Percentiles rank a stretch among this genome's conserved stretches.
These are phyloP conservation scores for Brachymystax lenok DNA, from an alignment of 2,797 vertebrate species.

Conservation along the genomic window DNA sequence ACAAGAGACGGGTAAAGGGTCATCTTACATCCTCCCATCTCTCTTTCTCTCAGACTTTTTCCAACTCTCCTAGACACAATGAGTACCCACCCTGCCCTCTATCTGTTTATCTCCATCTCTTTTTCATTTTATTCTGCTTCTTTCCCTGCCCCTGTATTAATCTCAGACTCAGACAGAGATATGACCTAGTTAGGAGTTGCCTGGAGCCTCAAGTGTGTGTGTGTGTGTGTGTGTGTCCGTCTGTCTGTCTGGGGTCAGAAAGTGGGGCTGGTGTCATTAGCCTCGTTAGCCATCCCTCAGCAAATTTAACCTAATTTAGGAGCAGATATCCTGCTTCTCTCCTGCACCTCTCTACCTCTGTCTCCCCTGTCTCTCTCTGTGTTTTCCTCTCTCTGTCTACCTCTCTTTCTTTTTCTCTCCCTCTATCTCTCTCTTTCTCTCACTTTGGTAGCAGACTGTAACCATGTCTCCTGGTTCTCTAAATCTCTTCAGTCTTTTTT, in stretches of 20 bases:
- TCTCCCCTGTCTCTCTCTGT: slow-evolving; percentile 27
- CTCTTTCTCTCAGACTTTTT: neutral
- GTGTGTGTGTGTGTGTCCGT: slow-evolving; percentile 28
- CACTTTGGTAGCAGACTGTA: slow-evolving; percentile 3
- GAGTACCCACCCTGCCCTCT: neutral
- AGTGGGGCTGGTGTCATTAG: slow-evolving; percentile 69
- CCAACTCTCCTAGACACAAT: neutral
- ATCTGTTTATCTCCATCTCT: slow-evolving; percentile 45
- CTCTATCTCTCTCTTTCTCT: slow-evolving; percentile 8
- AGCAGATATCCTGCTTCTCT: slow-evolving; percentile 64
- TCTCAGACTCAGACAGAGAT: slow-evolving; percentile 59
- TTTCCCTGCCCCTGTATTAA: slow-evolving; percentile 9
- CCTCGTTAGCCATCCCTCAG: slow-evolving; percentile 64
- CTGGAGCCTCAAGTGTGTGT: slow-evolving; percentile 46
- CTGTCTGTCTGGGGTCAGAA: slow-evolving; percentile 42
- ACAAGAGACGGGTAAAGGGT: neutral
- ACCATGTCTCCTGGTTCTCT: neutral
- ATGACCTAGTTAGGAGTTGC: slow-evolving; percentile 70
- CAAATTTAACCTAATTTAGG: slow-evolving; percentile 74
- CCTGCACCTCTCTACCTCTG: slow-evolving; percentile 37
- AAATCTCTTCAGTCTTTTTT: neutral
- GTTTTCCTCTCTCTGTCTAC: slow-evolving; percentile 30
- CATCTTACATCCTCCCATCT: neutral
- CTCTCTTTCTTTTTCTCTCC: slow-evolving; percentile 5
- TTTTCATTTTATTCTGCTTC: slow-evolving; percentile 40